A percentile compares a stretch with the other conserved stretches of the same genome.
Conservation (phyloP, 2,888 invertebrate species). For the Sinohyriopsis cumingii region DNA sequence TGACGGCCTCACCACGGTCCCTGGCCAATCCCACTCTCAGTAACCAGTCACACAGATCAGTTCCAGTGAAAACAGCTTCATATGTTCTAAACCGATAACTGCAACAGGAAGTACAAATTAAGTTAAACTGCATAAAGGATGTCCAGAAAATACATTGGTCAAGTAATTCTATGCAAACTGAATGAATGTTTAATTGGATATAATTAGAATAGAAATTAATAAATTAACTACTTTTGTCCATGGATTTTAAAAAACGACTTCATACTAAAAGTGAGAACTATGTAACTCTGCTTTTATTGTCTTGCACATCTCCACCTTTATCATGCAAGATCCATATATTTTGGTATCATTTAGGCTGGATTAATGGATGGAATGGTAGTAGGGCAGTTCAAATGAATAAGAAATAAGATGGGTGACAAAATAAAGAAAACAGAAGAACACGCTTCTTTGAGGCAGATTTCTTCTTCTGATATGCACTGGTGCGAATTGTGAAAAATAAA, state of each 20-base stretch:
- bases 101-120: constrained; percentile 11
- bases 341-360: too few relatives aligned
- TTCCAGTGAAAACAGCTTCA: constrained; percentile 85
- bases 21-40: constrained; percentile 84
- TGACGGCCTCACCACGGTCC: constrained; percentile 85
- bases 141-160: neutral
- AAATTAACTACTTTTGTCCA: neutral
- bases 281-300: too few relatives aligned
- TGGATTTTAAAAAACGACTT: constrained; percentile 4
- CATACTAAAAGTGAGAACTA: too few relatives aligned
- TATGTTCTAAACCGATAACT: constrained; percentile 88
- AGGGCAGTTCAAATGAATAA: too few relatives aligned
- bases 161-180: neutral
- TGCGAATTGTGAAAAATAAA: too few relatives aligned
- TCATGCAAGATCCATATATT: too few relatives aligned
- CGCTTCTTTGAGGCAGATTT: too few relatives aligned
- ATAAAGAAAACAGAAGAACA: too few relatives aligned
- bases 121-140: neutral
- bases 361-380: too few relatives aligned
- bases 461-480: too few relatives aligned
- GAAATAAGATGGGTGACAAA: too few relatives aligned
- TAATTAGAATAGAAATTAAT: neutral
- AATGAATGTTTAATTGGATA: neutral
- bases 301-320: too few relatives aligned
- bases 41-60: constrained; percentile 89